Percentiles rank a stretch among this genome's conserved stretches.
Evolutionary conservation across 2,888 invertebrate genomes (phyloP).

Genomic region (Andrena dorsata): DNA sequence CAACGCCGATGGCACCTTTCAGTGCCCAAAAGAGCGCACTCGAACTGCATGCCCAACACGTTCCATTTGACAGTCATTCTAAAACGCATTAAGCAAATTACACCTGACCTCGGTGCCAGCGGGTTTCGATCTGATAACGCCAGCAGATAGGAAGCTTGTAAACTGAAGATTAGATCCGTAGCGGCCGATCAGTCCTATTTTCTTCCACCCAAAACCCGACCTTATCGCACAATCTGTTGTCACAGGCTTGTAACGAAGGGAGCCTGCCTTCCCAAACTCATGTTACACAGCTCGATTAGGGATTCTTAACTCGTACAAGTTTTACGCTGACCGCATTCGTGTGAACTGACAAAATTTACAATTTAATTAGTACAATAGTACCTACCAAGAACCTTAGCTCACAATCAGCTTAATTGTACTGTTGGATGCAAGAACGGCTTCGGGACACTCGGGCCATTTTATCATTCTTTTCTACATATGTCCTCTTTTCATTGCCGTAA

Average conservation of each 20-base stretch:
- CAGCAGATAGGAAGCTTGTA: conserved; percentile 16
- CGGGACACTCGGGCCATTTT: too few species aligned
- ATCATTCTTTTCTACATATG: too few species aligned
- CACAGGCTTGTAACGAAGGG: conserved; percentile 8
- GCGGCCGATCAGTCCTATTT: conserved; percentile 21
- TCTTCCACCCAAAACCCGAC: conserved; percentile 23
- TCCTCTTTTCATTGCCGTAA: too few species aligned
- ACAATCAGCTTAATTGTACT: too few species aligned
- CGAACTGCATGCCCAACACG: not conserved
- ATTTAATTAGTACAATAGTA: too few species aligned
- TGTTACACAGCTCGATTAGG: not conserved
- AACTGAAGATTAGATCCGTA: conserved; percentile 29
- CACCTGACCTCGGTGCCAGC: not conserved
- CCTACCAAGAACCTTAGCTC: too few species aligned
- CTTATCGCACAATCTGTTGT: conserved; percentile 38
- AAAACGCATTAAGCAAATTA: conserved; percentile 45
- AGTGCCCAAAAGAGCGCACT: not conserved
- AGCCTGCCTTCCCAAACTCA: conserved; percentile 6
- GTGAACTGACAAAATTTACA: not conserved
- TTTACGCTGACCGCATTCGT: not conserved
- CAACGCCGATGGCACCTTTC: too few species aligned
- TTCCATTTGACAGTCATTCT: not conserved
- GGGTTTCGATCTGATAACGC: conserved; percentile 23
- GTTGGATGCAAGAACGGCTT: too few species aligned
- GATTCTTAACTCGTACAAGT: conserved; percentile 6